Evolutionary conservation across 1,140 invertebrate genomes (phyloP), one percentile per base, ranked within the genome.

Genomic region (Aleiodes sp.): DNA sequence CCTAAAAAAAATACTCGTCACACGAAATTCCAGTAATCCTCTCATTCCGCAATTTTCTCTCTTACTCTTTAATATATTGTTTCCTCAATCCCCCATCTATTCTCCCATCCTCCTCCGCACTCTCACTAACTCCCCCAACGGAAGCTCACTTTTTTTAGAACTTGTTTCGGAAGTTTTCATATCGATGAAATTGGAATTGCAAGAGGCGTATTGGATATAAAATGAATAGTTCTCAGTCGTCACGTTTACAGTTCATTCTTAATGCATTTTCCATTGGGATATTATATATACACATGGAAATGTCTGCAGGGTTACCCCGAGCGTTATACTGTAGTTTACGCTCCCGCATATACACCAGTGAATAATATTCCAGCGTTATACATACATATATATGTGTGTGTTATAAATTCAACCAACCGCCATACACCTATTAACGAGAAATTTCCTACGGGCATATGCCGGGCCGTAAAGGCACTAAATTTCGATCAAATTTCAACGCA

Each of bases 401-500:
- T 16, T 24, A 52, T 52, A 52, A 52, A 52, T 52, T 52, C 46
- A 21, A 52, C 46, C 64, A 35, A 46, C 26, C 64, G 26, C 35
- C 46, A 35, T 66, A 16, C 56, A 57, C 64, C 43, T 57, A 66
- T 57, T 66, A 66, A 66, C 46, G 46, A 69, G 60, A 69, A 63
- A 52, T 69, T 63, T 52, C 67, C 57, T 69, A 24, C 2, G 29
- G 33, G 33, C 16, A 60, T 61, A 19, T 61, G 19, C 59, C 29
- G 46, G 26, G 46, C 33, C 19, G 59, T 33, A 35, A 61, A 37
- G 31, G 59, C 59, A 61, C 33, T 74, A 68, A 73, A 71, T 67
- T 71, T 60, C 57, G 65, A 72, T 75, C 66, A 61, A 63, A 64
- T 77, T 77, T 78, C 70, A 60, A 70, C 46, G 41, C 33, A 71